Percentiles rank a stretch among this genome's conserved stretches.
phyloP scores from a whole-genome alignment of 2,888 invertebrate species.

The Pimpla rufipes region DNA sequence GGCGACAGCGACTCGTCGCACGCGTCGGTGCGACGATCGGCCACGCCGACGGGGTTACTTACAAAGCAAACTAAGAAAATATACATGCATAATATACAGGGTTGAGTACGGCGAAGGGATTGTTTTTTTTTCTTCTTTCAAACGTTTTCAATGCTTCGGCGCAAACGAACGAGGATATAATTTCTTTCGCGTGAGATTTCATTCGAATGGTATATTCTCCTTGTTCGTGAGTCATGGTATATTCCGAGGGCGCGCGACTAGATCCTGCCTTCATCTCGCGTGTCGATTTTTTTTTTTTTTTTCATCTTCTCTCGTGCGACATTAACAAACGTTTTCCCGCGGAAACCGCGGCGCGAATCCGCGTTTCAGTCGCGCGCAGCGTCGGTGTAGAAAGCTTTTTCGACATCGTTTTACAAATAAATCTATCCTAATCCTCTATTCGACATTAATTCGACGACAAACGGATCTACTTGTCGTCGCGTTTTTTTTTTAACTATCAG shows the following conservation, averaged over 20 bases:
- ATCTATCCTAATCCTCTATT: constrained; percentile 4
- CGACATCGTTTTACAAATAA: constrained; percentile 21
- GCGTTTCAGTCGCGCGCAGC: neutral
- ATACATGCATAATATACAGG: constrained; percentile 74
- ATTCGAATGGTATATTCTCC: neutral
- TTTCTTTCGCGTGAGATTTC: neutral
- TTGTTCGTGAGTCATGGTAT: constrained; percentile 8
- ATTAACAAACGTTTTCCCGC: neutral
- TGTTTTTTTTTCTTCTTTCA: constrained; percentile 56
- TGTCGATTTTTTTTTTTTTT: neutral
- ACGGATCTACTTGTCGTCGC: constrained; percentile 65
- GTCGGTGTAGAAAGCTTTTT: constrained; percentile 7
- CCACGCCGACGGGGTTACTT: constrained; percentile 22
- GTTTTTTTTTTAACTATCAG: constrained; percentile 74
- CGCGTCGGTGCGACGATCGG: neutral
- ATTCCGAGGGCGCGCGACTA: constrained; percentile 10
- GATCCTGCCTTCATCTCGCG: neutral
- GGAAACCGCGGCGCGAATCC: neutral
- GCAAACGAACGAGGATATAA: constrained; percentile 58
- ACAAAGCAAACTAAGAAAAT: constrained; percentile 74
- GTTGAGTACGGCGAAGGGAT: constrained; percentile 71
- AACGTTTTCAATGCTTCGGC: constrained; percentile 5
- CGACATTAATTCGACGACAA: constrained; percentile 52
- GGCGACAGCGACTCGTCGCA: neutral
- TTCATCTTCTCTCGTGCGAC: neutral